Evolutionary conservation across 2,888 invertebrate genomes (phyloP), one percentile per base, ranked within the genome.

Genomic region (Gari tellinella): DNA sequence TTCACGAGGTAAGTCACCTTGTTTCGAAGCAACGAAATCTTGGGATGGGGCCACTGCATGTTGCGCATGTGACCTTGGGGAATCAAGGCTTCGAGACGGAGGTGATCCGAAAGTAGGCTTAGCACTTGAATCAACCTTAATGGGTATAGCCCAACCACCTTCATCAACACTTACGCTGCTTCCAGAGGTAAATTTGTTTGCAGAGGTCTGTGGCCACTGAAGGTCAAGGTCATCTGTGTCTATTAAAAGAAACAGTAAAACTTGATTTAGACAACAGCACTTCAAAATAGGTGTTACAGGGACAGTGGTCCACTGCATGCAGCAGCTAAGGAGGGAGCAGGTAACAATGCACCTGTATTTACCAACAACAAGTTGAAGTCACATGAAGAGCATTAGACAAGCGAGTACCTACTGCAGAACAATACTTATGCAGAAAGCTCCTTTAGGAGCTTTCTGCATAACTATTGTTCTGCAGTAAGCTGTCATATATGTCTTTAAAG

Each of bases 131-230:
- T 75, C 79, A 38, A 79, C 63, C 52, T 62, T 61, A 26, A 79
- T 79, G n/a, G 79, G 79, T 38, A 79, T 45, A 25, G 72, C 65
- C 69, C 74, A 62, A 15, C 72, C 69, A 43, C 61, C 58, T 19
- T 46, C 64, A 58, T 69, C 74, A 38, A 52, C 64, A 69, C 74
- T 77, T 46, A 72, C 61, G 51, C 69, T 78, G 37, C 67, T 60
- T 17, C 53, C 58, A 19, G 49, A 31, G 43, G 58, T 51, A 48
- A 49, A 58, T 25, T 53, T 31, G 31, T 49, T 49, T 23, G 38
- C 58, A 31, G 31, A 31, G 31, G 4, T 31, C 31, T 31, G 31
- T 31, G 31, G 31, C 31, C 31, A 10, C 31, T 31, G 31, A 19
- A 19, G 55, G 48, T 70, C 67, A 73, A 38, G 37, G 43, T 62